phyloP scores from a whole-genome alignment of 1,140 invertebrate genomes.

The Hylyphantes graminicola region DNA sequence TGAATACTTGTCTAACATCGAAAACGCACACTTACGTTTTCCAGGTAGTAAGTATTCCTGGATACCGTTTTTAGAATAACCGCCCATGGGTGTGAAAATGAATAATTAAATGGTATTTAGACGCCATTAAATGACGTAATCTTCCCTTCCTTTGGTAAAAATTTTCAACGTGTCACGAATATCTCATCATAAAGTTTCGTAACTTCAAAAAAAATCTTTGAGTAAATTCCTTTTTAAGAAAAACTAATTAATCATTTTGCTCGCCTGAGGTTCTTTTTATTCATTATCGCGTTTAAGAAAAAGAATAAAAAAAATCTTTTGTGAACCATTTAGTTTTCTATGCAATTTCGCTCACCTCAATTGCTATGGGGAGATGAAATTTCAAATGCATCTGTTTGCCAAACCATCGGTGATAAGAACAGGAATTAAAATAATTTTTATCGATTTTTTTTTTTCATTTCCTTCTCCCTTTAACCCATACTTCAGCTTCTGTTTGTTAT shows the following conservation, averaged over 20 bases:
- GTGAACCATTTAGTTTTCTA: not conserved
- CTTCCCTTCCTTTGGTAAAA: slow-evolving; percentile 13
- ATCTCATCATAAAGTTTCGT: slow-evolving; percentile 24
- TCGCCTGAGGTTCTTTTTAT: slow-evolving; percentile 27
- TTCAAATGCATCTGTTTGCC: not conserved
- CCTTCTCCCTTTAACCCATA: too few relatives aligned
- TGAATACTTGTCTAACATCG: too few relatives aligned
- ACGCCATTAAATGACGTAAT: slow-evolving; percentile 42
- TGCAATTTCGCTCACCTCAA: slow-evolving; percentile 6
- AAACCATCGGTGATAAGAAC: not conserved
- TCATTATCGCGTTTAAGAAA: slow-evolving; percentile 16
- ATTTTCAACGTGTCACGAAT: slow-evolving; percentile 25
- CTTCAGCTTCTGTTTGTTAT: too few relatives aligned
- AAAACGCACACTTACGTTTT: too few relatives aligned
- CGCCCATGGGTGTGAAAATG: not conserved
- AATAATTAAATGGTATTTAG: slow-evolving; percentile 34
- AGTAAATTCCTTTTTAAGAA: slow-evolving; percentile 18
- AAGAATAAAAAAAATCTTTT: slow-evolving; percentile 12
- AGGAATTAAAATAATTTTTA: too few relatives aligned
- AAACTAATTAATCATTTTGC: slow-evolving; percentile 46
- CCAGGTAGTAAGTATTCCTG: too few relatives aligned
- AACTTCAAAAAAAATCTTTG: slow-evolving; percentile 17
- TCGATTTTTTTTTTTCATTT: too few relatives aligned
- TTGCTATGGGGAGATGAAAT: not conserved
- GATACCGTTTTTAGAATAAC: slow-evolving; percentile 3